Evolutionary conservation across 2,113 vertebrate species (phyloP).

Genomic region (Spea bombifrons): DNA sequence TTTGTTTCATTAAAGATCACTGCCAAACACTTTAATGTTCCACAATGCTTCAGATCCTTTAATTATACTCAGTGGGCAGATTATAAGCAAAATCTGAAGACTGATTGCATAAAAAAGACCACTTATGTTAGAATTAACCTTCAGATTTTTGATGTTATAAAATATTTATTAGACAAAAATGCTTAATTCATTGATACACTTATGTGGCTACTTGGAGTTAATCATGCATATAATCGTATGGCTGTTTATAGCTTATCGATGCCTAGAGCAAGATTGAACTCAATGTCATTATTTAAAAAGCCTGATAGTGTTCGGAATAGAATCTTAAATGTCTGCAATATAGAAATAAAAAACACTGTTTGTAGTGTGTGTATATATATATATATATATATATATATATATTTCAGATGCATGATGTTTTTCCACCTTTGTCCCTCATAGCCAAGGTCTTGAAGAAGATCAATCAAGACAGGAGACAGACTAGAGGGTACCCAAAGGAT

Average conservation of each 20-base stretch:
- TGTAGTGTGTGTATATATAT: too few relatives aligned
- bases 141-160: slow-evolving; percentile 20
- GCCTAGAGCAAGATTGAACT: not conserved
- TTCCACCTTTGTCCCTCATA: too few relatives aligned
- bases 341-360: too few relatives aligned
- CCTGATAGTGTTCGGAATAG: too few relatives aligned
- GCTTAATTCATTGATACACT: not conserved
- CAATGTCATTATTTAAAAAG: too few relatives aligned
- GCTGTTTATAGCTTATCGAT: not conserved
- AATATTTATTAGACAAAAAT: slow-evolving; percentile 5
- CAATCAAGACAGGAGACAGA: too few relatives aligned
- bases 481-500: too few relatives aligned
- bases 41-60: slow-evolving; percentile 19
- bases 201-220: slow-evolving; percentile 1
- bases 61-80: slow-evolving; percentile 22
- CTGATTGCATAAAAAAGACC: slow-evolving; percentile 28
- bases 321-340: too few relatives aligned
- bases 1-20: slow-evolving; percentile 18
- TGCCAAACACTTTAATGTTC: slow-evolving; percentile 35
- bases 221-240: not conserved
- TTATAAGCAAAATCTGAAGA: slow-evolving; percentile 27
- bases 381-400: too few relatives aligned
- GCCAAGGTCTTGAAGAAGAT: too few relatives aligned
- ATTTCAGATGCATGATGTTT: too few relatives aligned
- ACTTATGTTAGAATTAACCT: slow-evolving; percentile 35